Base-by-base conservation (phyloP, 1,140 invertebrate genomes). In the Drosophila equinoxialis region DNA sequence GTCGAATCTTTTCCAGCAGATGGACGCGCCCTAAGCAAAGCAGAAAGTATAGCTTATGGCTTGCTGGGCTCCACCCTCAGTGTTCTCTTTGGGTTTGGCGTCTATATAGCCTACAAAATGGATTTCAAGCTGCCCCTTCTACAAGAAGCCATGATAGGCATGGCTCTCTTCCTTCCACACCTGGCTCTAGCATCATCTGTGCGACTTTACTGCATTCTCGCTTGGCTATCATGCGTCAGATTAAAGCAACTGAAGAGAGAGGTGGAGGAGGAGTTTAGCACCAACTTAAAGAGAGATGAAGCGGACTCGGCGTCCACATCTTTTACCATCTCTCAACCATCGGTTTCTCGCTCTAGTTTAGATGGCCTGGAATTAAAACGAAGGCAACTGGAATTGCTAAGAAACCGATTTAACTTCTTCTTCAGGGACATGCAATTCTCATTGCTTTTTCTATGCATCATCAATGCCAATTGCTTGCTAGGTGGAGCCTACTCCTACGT, bases 51-150 rank as follows among this genome's bases (percentile, higher is more conserved):
- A 8, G 76, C 78, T 1, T 90, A 91, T 17, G 42, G 33, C 1
- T 51, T 91, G 17, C n/a, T 91, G 1, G 70, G 66, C 7, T 85
- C 86, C 7, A 91, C 86, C 0, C 77, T 83, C 13, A 26, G 68
- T 0, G 37, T 89, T n/a, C 62, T 90, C 0, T 14, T 76, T 20
- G 23, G 66, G 39, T 83, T 89, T 30, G 75, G 66, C 0, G 65
- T 83, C 3, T 91, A 91, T 48, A 89, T 91, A 62, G 81, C 76
- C 30, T 89, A 78, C 58, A 90, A 91, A 73, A 79, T 91, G 80
- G 59, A 91, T 6, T 91, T 91, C 58, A 74, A 76, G 61, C 35
- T 90, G 66, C 90, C 90, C 5, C 86, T 86, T 0, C 51, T 84
- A 1, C 71, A 89, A 54, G 74, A 89, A 39, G 66, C 73, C n/a